Base-by-base conservation (phyloP, 2,888 invertebrate species). In the Pilophorus perplexus region DNA sequence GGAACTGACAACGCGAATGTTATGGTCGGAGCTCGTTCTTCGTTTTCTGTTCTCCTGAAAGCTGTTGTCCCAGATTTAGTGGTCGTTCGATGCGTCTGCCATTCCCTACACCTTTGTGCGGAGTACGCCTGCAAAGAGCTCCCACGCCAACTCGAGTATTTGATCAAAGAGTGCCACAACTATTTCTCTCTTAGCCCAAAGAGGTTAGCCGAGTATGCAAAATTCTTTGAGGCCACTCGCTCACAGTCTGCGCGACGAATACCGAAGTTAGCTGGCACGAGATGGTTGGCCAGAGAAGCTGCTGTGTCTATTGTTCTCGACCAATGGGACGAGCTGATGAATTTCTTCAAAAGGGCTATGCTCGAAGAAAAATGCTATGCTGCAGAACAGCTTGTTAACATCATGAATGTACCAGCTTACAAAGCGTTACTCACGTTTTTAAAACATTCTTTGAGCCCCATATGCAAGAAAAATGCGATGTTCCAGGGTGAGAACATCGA, bases 71-170 rank as follows among this genome's bases (percentile, higher is more conserved):
- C 66, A 0, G 65, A 67, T 16, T 38, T 69, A 1, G 37, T 50
- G 16, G 25, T 69, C 1, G 48, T 69, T 4, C 59, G 54, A 18
- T 69, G 67, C 25, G 28, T 69, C 16, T 69, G 54, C n/a, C 68
- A 69, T 18, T 68, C 66, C 0, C 37, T 68, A 20, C 66, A 69
- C 18, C 48, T 65, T 16, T 52, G 60, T 16, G 67, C 68, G 3
- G 65, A 62, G 40, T 57, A 40, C 0, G 59, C 68, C 33, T 40
- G 57, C 10, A 42, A 57, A 42, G 52, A 52, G 5, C 22, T 69
- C 3, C 69, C 69, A 8, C 25, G 59, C 14, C 18, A 68, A n/a
- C 20, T 66, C 0, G 66, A 69, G 20, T 68, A 64, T n/a, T 38
- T 69, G 27, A 46, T 67, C 0, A 46, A 50, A 2, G 57, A 68